Conservation (phyloP, 2,888 invertebrate species). For the Lycophotia porphyrea region DNA sequence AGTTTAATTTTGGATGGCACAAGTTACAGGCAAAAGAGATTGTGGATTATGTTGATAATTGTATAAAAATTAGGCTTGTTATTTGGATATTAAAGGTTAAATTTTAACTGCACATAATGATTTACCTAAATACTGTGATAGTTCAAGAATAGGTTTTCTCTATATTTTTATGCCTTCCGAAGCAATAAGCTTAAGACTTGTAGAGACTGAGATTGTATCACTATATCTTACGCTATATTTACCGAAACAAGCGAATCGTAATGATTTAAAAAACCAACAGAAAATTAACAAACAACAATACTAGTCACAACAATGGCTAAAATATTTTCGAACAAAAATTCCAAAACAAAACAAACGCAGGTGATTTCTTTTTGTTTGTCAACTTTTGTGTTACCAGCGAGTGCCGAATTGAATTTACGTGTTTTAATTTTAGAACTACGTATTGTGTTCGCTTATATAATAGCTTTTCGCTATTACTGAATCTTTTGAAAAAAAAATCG, state of each 20-base stretch:
- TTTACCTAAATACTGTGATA: background rate
- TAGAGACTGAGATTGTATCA: background rate
- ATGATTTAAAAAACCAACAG: slow-evolving; percentile 10
- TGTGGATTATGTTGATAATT: no score
- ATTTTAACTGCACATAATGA: background rate
- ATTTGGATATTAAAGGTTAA: background rate
- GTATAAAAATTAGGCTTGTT: background rate
- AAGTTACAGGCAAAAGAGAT: background rate
- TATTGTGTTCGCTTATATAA: slow-evolving; percentile 3
- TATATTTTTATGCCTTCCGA: background rate
- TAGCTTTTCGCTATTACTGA: slow-evolving; percentile 9
- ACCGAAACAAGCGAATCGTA: background rate
- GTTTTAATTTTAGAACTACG: slow-evolving; percentile 36
- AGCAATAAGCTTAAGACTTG: background rate
- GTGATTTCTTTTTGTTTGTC: slow-evolving; percentile 44
- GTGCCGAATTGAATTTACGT: slow-evolving; percentile 44
- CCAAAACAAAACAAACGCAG: slow-evolving; percentile 48
- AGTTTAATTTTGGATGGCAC: background rate
- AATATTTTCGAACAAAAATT: slow-evolving; percentile 34
- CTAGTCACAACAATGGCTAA: slow-evolving; percentile 26
- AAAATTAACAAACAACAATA: slow-evolving; percentile 1
- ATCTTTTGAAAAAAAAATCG: background rate
- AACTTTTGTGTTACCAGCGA: slow-evolving; percentile 42
- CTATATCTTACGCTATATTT: background rate
- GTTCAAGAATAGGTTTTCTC: background rate